These are phyloP conservation scores for Paracentrotus lividus DNA, from an alignment of 53 echinoderm and acorn worm genomes.

Conservation along the genomic window DNA sequence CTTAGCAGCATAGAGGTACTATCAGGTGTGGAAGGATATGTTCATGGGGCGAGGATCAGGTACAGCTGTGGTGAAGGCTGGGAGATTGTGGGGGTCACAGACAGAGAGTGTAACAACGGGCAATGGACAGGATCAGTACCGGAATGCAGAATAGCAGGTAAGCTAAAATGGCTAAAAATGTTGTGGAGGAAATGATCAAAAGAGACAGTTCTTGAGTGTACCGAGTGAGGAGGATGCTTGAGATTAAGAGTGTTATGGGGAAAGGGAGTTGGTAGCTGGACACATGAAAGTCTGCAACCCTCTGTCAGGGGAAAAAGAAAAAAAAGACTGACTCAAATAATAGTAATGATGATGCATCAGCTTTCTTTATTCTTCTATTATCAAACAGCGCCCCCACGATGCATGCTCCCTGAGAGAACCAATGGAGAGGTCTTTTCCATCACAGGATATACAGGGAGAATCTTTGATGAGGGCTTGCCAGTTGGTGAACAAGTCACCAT, in stretches of 20 bases:
- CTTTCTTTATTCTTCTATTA: neutral
- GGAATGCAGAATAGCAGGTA: neutral
- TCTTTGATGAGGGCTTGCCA: constrained; percentile 15
- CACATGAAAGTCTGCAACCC: too few species aligned
- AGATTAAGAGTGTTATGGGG: too few species aligned
- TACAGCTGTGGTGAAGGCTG: neutral
- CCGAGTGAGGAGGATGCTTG: too few species aligned
- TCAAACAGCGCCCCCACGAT: neutral
- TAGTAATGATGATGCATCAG: too few species aligned
- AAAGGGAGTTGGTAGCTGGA: too few species aligned
- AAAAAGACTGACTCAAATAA: too few species aligned
- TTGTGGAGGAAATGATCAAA: too few species aligned
- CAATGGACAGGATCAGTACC: neutral
- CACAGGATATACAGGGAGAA: neutral
- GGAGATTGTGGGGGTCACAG: neutral
- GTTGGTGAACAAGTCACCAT: neutral
- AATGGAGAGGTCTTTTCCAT: neutral
- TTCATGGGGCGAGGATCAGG: constrained; percentile 1
- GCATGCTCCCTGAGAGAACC: neutral
- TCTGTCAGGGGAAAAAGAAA: too few species aligned
- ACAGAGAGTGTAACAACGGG: neutral
- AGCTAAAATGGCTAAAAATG: too few species aligned
- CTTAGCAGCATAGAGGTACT: neutral
- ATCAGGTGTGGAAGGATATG: neutral
- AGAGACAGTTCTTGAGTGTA: too few species aligned